A percentile compares a stretch with the other conserved stretches of the same genome.
These are phyloP conservation scores for Pica pica DNA, from an alignment of 2,113 vertebrate genomes.

Conservation along the genomic window DNA sequence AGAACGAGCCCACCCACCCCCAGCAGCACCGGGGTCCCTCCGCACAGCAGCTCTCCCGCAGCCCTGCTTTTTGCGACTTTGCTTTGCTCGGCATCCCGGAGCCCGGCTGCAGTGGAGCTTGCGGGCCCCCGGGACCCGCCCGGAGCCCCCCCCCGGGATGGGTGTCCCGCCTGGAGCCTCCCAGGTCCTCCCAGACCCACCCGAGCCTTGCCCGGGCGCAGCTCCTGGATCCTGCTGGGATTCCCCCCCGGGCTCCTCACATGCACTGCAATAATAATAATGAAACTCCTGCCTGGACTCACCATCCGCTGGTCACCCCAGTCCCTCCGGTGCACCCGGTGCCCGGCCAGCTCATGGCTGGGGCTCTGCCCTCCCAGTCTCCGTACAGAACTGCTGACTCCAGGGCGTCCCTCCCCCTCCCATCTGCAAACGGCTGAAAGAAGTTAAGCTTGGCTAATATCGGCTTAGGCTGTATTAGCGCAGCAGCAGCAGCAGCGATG, in stretches of 20 bases:
- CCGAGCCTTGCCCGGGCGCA: neutral
- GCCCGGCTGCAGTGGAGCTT: neutral
- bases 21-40: neutral
- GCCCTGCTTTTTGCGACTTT: fast-evolving
- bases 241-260: neutral
- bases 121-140: neutral
- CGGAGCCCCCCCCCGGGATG: neutral
- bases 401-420: constrained; percentile 62
- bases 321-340: neutral
- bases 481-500: constrained; percentile 29
- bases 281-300: neutral
- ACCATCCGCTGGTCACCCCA: neutral
- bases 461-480: constrained; percentile 78
- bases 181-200: neutral
- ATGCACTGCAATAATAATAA: fast-evolving
- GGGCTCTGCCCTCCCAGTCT: neutral
- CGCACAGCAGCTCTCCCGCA: neutral
- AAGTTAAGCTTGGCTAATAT: constrained; percentile 75
- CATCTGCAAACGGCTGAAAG: constrained; percentile 68
- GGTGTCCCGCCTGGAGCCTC: neutral
- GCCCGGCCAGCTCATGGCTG: constrained; percentile 11
- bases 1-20: neutral
- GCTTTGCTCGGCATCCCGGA: neutral
- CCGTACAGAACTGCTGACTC: constrained; percentile 42
- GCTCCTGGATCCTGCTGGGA: neutral